Base-by-base conservation (phyloP, 2,888 invertebrate species). In the Agrenia bidenticulata region DNA sequence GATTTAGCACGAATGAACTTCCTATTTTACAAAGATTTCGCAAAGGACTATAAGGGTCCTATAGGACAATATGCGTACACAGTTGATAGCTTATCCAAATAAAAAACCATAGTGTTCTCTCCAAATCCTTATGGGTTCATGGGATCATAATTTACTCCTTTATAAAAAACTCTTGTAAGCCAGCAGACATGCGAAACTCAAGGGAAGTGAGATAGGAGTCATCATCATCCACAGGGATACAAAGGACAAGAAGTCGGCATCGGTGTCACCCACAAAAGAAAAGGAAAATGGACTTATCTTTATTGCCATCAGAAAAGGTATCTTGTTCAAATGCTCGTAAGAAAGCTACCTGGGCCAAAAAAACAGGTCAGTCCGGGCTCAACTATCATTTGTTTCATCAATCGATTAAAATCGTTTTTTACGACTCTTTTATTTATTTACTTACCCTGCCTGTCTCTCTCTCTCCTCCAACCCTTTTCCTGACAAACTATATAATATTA, bases 331-430 rank as follows among this genome's bases (percentile, higher is more conserved):
- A 45, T 45, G n/a, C 11, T 24, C 15, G 55, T 7, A 7, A 27
- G 32, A 32, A 37, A 55, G 55, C 55, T 55, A 27, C 55, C 32
- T 51, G 24, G 9, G 26, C 21, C 37, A 9, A 4, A 21, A 32
- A 55, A 37, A 32, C 55, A 55, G 37, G 55, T 32, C 55, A 55
- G 55, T 55, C 32, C 27, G 17, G 55, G 37, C 32, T n/a, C 57
- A 23, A 23, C 26, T 54, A 54, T 57, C 57, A 57, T 41, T 57
- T 57, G 57, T 57, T 57, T 57, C 57, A 57, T 41, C 41, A 57
- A 57, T 57, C 57, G 57, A 57, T 57, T 57, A 57, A 57, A 57
- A 57, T 39, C n/a, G 41, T 57, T 57, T 37, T n/a, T 21, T 55
- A 37, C 37, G 15, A 32, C 55, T 55, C 15, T 32, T 55, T 55